These are phyloP conservation scores for Antechinus flavipes DNA, from an alignment of 2,113 vertebrate genomes.

Conservation along the genomic window DNA sequence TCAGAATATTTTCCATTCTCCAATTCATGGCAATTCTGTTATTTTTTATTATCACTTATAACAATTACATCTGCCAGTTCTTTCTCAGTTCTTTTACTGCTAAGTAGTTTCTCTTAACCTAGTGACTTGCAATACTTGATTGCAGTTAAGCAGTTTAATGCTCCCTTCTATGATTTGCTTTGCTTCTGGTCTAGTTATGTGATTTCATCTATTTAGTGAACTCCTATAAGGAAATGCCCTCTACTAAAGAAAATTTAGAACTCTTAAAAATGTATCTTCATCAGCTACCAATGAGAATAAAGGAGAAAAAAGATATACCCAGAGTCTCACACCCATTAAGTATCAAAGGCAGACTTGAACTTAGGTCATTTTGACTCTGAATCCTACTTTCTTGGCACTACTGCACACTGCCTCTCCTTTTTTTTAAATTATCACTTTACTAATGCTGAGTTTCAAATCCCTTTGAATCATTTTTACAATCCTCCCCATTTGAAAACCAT, in stretches of 20 bases:
- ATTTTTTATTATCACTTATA: too few relatives aligned
- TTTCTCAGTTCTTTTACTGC: too few relatives aligned
- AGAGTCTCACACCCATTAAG: too few relatives aligned
- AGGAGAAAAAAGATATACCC: background rate
- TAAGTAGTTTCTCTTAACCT: background rate
- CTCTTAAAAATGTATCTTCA: background rate
- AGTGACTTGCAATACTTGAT: background rate
- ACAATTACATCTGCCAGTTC: too few relatives aligned
- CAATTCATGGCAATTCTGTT: too few relatives aligned
- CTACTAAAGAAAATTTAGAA: background rate
- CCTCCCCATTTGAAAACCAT: background rate
- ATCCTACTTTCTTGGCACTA: background rate
- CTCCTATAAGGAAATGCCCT: background rate
- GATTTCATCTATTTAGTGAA: background rate
- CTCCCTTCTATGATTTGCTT: background rate
- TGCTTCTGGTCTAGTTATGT: background rate
- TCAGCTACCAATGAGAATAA: background rate
- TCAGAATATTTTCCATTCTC: too few relatives aligned
- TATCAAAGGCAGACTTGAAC: too few relatives aligned
- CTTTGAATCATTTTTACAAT: background rate
- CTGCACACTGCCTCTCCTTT: background rate
- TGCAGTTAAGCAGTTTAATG: background rate
- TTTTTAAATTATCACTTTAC: background rate
- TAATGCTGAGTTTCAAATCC: background rate
- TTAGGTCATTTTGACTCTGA: too few relatives aligned